Evolutionary conservation across 2,797 vertebrate genomes (phyloP), one percentile per base, ranked within the genome.

Genomic region (Platyrinchus mystaceus): DNA sequence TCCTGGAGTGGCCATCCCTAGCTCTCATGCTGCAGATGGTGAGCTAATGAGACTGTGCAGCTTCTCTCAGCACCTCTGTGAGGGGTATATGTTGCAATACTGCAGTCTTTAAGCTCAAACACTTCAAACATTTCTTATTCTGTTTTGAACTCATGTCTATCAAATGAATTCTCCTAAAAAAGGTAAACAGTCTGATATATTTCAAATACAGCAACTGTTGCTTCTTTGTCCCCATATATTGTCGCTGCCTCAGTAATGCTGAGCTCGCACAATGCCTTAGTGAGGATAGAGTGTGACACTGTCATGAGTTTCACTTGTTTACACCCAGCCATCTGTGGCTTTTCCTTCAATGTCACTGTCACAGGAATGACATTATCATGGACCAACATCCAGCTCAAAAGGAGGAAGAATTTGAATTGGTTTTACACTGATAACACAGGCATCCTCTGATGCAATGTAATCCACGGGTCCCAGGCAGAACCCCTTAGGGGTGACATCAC

Each of bases 371-470:
- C 93, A 73, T 67, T 90, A 95, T 94, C 91, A 0, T 36, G 11
- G 32, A 69, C 80, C 69, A 88, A 88, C 95, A 90, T 66, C n/a
- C 94, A 84, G 63, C 28, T 63, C 21, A 34, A 87, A 81, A 81
- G 39, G 30, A 91, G 44, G 77, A 95, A 94, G 62, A 62, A 78
- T 55, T 69, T 41, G 21, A 41, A 34, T 41, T 59, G 63, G 53
- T 69, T 84, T 67, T 50, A 41, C 5, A 3, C 66, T 69, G 91
- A 90, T 95, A 95, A 66, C 16, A 15, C 74, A 44, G 34, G 3
- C 37, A 1, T 58, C 46, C 47, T 75, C 66, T 90, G 43, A 55
- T 56, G 66, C 23, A 56, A 8, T 26, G 30, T 52, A 88, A 86
- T 81, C 73, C 83, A 53, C 14, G 0, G 0, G 15, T 28, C 24